Base-by-base conservation (phyloP, 92 coral and sea anemone genomes). In the Porites divaricata region DNA sequence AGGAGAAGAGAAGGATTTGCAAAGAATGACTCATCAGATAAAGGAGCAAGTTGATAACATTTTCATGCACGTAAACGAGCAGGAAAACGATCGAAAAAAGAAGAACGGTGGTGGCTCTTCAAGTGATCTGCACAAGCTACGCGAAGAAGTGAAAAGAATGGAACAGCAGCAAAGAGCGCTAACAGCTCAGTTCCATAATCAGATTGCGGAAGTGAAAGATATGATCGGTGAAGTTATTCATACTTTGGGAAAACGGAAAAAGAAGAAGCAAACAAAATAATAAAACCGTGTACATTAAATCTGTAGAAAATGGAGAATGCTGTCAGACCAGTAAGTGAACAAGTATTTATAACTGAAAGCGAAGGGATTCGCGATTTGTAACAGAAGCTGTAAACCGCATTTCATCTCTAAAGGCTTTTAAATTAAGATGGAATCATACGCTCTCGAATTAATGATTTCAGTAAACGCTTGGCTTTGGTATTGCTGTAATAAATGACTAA, bases 11-110 rank as follows among this genome's bases (percentile, higher is more conserved):
- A 87, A 88, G 24, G 96, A 95, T 78, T 75, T 95, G 75, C 90
- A 93, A 65, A 88, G 94, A 53, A 96, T 96, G 92, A 96, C 98
- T 2, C 98, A 94, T 67, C 98, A 96, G 79, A 92, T 96, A 21
- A 96, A 96, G 63, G 96, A 92, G 15, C 95, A 91, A 56, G 88
- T 96, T 9, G 96, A 91, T 66, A 88, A 87, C 24, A 90, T 92
- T 51, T 92, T 80, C 73, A 50, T 67, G 73, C 77, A 83, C 53
- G 74, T 88, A 72, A 79, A 81, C 53, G 88, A 81, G 50, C 89
- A 76, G 63, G 84, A 75, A 21, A 82, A 73, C 16, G 83, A 76
- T 8, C 17, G 87, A 58, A 83, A 52, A 75, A 68, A 61, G 17
- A 76, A 86, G 51, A 35, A 35, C 45, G 84, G 83, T 17, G 77